Base-by-base conservation (phyloP, 2,888 invertebrate genomes). In the Tenthredo notha region DNA sequence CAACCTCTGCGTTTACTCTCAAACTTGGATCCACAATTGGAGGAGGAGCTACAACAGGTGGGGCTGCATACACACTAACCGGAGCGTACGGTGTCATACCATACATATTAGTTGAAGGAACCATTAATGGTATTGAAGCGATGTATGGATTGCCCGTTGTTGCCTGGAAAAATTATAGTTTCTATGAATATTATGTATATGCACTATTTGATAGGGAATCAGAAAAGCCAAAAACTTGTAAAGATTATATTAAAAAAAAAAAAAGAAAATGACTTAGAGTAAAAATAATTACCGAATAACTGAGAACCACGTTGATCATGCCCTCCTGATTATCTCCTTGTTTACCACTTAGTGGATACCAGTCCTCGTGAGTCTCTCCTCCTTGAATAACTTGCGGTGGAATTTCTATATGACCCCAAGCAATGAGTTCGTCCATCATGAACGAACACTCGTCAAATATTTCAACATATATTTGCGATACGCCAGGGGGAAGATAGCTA, bases 381-480 rank as follows among this genome's bases (percentile, higher is more conserved):
- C 96, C 90, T 84, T 90, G 93, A 92, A 94, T 90, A 93, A 98
- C 98, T 85, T 96, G 95, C 82, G 96, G 95, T 0, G 99, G 98
- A 89, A 99, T 98, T 84, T 96, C 96, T 91, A 98, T 96, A 93
- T 98, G 97, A 0, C 98, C 96, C 98, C 98, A 99, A 0, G 99
- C 99, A 89, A 99, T 97, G 86, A 98, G 94, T 94, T 99, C 99
- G 93, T 99, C 99, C 96, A 98, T 97, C 29, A 98, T 98, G 93
- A 99, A 98, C 21, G 98, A 98, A 92, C 98, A 97, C 94, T 99
- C 99, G 94, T 99, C 99, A 93, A 97, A 99, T 88, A 99, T 97
- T 95, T 99, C 99, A 89, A 99, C 92, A 91, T 97, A 98, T 88
- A 99, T 95, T 15, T 97, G 96, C 91, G 97, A 97, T 18, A 99